Conservation (phyloP, 2,797 vertebrate genomes). For the Molossus molossus region DNA sequence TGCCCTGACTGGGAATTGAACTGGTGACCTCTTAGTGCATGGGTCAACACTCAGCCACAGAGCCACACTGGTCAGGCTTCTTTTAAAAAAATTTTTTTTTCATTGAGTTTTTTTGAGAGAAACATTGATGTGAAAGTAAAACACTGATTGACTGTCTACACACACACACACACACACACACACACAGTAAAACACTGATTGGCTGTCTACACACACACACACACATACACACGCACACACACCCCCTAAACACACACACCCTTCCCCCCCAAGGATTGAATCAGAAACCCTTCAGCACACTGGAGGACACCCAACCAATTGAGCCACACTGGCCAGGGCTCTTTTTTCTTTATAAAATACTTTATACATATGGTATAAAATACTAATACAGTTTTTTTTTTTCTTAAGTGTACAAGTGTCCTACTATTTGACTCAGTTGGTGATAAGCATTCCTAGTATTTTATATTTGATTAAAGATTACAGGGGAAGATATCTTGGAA, state of each 20-base stretch:
- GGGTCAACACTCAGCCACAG: not conserved
- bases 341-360: not conserved
- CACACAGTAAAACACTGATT: no score
- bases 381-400: not conserved
- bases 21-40: not conserved
- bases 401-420: not conserved
- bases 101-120: no score
- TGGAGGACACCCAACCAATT: no score
- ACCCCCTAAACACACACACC: no score
- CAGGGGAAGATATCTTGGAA: not conserved
- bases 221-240: no score
- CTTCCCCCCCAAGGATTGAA: no score
- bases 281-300: no score
- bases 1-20: not conserved
- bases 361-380: not conserved
- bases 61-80: not conserved
- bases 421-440: not conserved
- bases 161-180: no score
- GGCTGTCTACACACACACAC: no score
- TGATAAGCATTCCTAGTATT: constrained; percentile 15
- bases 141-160: no score
- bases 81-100: no score
- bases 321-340: not conserved
- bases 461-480: not conserved
- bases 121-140: no score